phyloP scores from a whole-genome alignment of 2,113 vertebrate species.

The Siniperca chuatsi region DNA sequence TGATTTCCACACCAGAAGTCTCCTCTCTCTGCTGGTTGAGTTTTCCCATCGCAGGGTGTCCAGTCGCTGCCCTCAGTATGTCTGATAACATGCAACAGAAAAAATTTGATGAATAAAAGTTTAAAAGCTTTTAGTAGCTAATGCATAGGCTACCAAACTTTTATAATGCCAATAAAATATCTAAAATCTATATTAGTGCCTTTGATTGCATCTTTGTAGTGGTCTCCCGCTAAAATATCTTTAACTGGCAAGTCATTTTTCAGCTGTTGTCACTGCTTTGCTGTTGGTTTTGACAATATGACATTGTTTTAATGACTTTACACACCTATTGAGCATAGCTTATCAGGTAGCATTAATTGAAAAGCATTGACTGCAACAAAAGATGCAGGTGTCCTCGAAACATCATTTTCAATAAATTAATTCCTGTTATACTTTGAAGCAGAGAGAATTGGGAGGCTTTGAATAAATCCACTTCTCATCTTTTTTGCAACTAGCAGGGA shows the following conservation, averaged over 20 bases:
- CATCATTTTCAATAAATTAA: conserved; percentile 28
- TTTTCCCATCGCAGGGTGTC: conserved; percentile 60
- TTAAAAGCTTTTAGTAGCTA: conserved; percentile 40
- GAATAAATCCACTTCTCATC: conserved; percentile 4
- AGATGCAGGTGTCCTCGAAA: conserved; percentile 51
- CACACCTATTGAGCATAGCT: conserved; percentile 23
- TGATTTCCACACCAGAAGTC: conserved; percentile 60
- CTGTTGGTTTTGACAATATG: conserved; percentile 36
- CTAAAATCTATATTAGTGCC: background rate
- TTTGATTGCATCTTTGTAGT: conserved; percentile 29
- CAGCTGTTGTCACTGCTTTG: conserved; percentile 1
- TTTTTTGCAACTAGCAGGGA: background rate
- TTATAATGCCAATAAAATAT: conserved; percentile 14
- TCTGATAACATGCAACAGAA: conserved; percentile 14
- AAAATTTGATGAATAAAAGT: conserved; percentile 27
- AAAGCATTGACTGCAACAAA: conserved; percentile 29
- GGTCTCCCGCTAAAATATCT: background rate
- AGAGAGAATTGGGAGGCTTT: conserved; percentile 25
- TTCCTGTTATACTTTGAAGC: conserved; percentile 27
- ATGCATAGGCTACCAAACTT: conserved; percentile 8
- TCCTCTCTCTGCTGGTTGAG: conserved; percentile 44
- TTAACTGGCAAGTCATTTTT: background rate
- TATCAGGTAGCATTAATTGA: conserved; percentile 26
- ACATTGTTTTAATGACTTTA: conserved; percentile 55
- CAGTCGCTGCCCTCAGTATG: conserved; percentile 39